Evolutionary conservation across 2,797 vertebrate species (phyloP), one percentile per base, ranked within the genome.

Genomic region (Spondyliosoma cantharus): DNA sequence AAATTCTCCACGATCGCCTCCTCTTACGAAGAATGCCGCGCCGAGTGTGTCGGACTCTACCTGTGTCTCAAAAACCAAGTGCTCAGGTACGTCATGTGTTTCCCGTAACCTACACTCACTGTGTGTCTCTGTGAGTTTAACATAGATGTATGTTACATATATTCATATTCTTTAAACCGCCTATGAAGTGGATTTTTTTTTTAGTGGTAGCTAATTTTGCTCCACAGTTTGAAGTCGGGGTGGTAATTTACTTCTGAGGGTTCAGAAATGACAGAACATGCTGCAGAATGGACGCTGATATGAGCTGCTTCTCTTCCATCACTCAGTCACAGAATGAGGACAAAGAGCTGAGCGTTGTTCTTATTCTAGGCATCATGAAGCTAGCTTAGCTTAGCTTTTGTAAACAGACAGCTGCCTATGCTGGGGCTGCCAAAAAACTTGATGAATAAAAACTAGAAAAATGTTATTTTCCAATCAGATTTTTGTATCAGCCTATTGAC

Each of bases 1-100:
- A 97, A 96, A 86, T 98, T 98, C 90, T 96, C 96, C 78, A 97
- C 96, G 2, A 96, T 97, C 1, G 97, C 97, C 3, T 97, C 97
- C 0, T 94, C 96, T 52, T 98, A 98, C 0, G 97, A 98, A 82
- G 97, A 98, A 83, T 98, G 97, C 80, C 94, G 97, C 0, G 97
- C 97, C 0, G 97, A 98, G 89, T 97, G 96, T 17, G 97, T 98
- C 6, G 97, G 97, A 20, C 96, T 98, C 52, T 97, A 97, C 85
- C 95, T 98, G 74, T 97, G 96, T 81, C 95, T 97, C 74, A 96
- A 95, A 83, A 95, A 96, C 32, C 85, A 95, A 25, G 96, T 96
- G 48, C 95, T 98, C 74, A 93, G 96, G 97, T 98, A 76, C 1
- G 37, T 22, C n/a, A 5, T 6, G 3, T 24, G 13, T 43, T 56